Base-by-base conservation (phyloP, 2,888 invertebrate genomes). In the Tipula vernalis region DNA sequence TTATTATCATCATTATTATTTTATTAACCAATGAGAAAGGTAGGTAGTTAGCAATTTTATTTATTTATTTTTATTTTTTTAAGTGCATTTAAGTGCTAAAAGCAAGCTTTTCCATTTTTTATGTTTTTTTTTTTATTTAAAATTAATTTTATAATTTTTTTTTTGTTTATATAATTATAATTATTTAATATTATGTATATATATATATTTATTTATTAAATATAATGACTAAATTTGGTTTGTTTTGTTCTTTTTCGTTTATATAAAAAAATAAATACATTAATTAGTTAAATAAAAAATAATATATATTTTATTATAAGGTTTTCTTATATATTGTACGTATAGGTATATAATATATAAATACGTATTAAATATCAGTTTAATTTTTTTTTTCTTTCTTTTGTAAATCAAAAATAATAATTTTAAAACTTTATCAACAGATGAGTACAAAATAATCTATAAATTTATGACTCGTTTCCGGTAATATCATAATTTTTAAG, bases 71-170 rank as follows among this genome's bases (percentile, higher is more conserved):
- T 71, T 71, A 28, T 18, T 71, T 71, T 71, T 71, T 71, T 28
- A 71, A 71, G 71, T 71, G 71, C 71, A 71, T 71, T 71, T 71
- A 71, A 71, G 71, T 71, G 71, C 71, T 71, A 71, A 71, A 71
- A 71, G 71, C 71, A 71, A 71, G 71, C 71, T 71, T 71, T 71
- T 71, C 71, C 71, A 71, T 71, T 71, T 71, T 71, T 71, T 71
- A 71, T 18, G 71, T 71, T 71, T 71, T 51, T 51, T 39, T 51
- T 71, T 71, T 71, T 71, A 28, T 71, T 71, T 71, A 71, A 71
- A 71, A 71, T 71, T 71, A 71, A 10, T 18, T 57, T 51, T 51
- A 51, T 51, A 51, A 51, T 51, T 57, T 15, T 57, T 51, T 51
- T 51, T 51, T 51, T 51, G 3, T 6, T 44, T n/a, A 5, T 71